Evolutionary conservation across 2,888 invertebrate genomes (phyloP).

Genomic region (Drosophila algonquin): DNA sequence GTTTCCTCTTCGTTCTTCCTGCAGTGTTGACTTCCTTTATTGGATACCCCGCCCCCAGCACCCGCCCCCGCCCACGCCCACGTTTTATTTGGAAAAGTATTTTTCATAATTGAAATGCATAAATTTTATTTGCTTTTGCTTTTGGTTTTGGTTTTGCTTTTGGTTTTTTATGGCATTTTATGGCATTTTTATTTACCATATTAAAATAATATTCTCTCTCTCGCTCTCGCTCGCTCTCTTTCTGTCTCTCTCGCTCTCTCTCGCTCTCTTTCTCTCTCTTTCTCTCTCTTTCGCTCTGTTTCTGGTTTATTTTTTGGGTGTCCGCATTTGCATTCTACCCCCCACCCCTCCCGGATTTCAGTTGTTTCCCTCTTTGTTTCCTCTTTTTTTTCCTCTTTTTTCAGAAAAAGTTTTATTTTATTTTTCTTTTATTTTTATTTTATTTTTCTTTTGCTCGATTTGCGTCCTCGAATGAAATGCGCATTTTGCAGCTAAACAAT

Average conservation of each 20-base stretch:
- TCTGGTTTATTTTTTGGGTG: slow-evolving; percentile 31
- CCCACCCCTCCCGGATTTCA: slow-evolving; percentile 33
- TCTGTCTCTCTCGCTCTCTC: slow-evolving; percentile 13
- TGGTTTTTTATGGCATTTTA: slow-evolving; percentile 43
- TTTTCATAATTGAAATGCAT: slow-evolving; percentile 75
- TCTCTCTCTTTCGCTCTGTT: slow-evolving; percentile 35
- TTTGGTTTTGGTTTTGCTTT: slow-evolving; percentile 25
- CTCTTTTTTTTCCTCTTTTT: slow-evolving; percentile 34
- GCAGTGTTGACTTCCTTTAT: slow-evolving; percentile 11
- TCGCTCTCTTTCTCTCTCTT: slow-evolving; percentile 25
- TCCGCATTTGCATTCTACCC: slow-evolving; percentile 63
- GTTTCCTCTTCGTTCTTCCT: slow-evolving; percentile 8
- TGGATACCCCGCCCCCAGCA: background rate
- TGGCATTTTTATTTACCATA: slow-evolving; percentile 69
- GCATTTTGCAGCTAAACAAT: slow-evolving; percentile 75
- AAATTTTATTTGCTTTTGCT: slow-evolving; percentile 61
- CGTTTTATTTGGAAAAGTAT: slow-evolving; percentile 28
- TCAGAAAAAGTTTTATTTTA: no score
- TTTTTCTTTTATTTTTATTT: slow-evolving; percentile 38
- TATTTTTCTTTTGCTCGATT: slow-evolving; percentile 60
- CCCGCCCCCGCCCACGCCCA: no score
- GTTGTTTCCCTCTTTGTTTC: slow-evolving; percentile 10
- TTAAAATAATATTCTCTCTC: slow-evolving; percentile 76
- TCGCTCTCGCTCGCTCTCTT: slow-evolving; percentile 24
- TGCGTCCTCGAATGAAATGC: slow-evolving; percentile 73